These are phyloP conservation scores for Conus ventricosus DNA, from an alignment of 1,140 invertebrate genomes.

Conservation along the genomic window DNA sequence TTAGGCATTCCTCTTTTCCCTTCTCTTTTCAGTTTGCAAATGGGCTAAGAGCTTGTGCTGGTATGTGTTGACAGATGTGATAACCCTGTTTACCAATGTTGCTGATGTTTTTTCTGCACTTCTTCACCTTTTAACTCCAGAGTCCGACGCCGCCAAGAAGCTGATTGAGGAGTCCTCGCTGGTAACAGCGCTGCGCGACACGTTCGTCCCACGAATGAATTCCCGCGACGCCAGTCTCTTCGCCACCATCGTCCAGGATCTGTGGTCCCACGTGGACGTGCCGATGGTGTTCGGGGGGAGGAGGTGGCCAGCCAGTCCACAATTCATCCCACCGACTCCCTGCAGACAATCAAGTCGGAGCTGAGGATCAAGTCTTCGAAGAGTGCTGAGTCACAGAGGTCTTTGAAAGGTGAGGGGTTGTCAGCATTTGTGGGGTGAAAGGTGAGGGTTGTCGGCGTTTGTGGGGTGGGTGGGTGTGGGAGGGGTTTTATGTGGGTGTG, in stretches of 20 bases:
- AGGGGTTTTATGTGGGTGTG: not conserved
- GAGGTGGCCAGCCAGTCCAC: conserved; percentile 45
- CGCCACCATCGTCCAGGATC: conserved; percentile 62
- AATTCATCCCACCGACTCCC: conserved; percentile 49
- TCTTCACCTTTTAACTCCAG: not conserved
- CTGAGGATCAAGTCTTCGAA: conserved; percentile 54
- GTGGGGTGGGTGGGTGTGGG: not conserved
- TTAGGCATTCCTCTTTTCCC: too few relatives aligned
- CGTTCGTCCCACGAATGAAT: conserved; percentile 68
- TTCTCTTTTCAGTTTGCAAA: too few relatives aligned
- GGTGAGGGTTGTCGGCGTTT: not conserved
- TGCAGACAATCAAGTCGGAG: conserved; percentile 45
- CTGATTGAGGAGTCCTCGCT: conserved; percentile 66
- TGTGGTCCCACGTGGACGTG: conserved; percentile 68
- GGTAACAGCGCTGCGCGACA: conserved; percentile 66
- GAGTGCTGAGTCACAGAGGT: conserved; percentile 58
- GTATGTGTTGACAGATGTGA: too few relatives aligned
- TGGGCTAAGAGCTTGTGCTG: too few relatives aligned
- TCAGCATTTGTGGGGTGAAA: not conserved
- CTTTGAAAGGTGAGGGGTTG: conserved; percentile 60
- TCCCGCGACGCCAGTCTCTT: conserved; percentile 68
- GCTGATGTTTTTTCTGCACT: too few relatives aligned
- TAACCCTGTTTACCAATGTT: too few relatives aligned
- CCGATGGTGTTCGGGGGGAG: conserved; percentile 67
- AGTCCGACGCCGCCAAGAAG: conserved; percentile 37